phyloP scores from a whole-genome alignment of 2,113 vertebrate species.

The Vulpes vulpes region DNA sequence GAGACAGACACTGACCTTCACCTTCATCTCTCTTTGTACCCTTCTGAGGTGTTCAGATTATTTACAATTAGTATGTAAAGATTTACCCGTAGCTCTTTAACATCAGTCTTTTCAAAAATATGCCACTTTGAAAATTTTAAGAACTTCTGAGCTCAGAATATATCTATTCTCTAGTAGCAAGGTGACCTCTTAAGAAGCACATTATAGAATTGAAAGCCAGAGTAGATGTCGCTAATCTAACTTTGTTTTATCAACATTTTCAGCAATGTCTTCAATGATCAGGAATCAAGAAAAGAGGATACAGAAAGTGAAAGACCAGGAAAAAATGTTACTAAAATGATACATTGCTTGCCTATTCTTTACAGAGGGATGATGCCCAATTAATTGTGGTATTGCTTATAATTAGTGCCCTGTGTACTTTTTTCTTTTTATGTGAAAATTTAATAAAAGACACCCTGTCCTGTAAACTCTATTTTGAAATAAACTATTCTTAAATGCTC shows the following conservation, averaged over 20 bases:
- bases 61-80: background rate
- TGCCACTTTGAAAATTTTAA: background rate
- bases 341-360: background rate
- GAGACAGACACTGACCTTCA: background rate
- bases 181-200: background rate
- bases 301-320: conserved; percentile 85
- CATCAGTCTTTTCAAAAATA: background rate
- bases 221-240: conserved; percentile 47
- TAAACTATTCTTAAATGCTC: conserved; percentile 20
- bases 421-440: conserved; percentile 74
- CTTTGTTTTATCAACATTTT: conserved; percentile 78
- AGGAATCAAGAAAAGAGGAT: conserved; percentile 84
- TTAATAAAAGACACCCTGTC: conserved; percentile 80
- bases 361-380: conserved; percentile 10
- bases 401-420: conserved; percentile 58
- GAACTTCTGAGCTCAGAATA: background rate
- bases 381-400: conserved; percentile 70
- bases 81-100: background rate
- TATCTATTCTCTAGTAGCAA: background rate
- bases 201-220: conserved; percentile 17
- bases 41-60: background rate
- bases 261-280: conserved; percentile 85
- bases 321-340: conserved; percentile 85
- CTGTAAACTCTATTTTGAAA: conserved; percentile 68
- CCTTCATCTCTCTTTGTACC: background rate